Evolutionary conservation across 2,888 invertebrate species (phyloP), one percentile per base, ranked within the genome.

Genomic region (Sarcophaga variegata): DNA sequence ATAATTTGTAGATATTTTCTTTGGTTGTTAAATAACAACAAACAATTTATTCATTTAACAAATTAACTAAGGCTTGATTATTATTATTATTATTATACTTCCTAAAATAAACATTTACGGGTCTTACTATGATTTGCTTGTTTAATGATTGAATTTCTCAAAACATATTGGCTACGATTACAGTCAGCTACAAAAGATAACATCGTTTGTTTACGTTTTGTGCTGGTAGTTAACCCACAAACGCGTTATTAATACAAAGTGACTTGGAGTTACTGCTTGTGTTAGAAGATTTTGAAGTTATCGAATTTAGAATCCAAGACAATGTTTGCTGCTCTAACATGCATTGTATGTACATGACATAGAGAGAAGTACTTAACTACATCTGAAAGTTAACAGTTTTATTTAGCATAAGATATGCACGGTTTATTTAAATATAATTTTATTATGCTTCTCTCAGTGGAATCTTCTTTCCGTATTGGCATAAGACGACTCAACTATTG

Each of bases 1-100:
- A 71, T 71, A 71, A 71, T 77, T 82, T 86, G 37, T 54, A 54
- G 12, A 4, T 20, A 63, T 72, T 64, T 62, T 66, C 22, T 66
- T 77, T 71, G 49, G 59, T 66, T 76, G 62, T 71, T n/a, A 66
- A 67, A 70, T 60, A 66, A 85, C 70, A 85, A 85, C 78, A 81
- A 54, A 54, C 37, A 70, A 60, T 66, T 60, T 79, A 25, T 74
- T 62, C 74, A 45, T 70, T 25, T 8, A 82, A 54, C n/a, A 14
- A 54, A 71, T 64, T 70, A 70, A 63, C 62, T 27, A 54, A 10
- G 25, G 54, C 20, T 60, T 75, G 74, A 67, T 75, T 66, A 74
- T 62, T 69, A 17, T 54, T 54, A 54, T 54, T 54, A 14, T 49
- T 14, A 49, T 54, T 27, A 59, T 47, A 69, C 81, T 74, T 81